Base-by-base conservation (phyloP, 2,113 vertebrate species). In the Poecile atricapillus region DNA sequence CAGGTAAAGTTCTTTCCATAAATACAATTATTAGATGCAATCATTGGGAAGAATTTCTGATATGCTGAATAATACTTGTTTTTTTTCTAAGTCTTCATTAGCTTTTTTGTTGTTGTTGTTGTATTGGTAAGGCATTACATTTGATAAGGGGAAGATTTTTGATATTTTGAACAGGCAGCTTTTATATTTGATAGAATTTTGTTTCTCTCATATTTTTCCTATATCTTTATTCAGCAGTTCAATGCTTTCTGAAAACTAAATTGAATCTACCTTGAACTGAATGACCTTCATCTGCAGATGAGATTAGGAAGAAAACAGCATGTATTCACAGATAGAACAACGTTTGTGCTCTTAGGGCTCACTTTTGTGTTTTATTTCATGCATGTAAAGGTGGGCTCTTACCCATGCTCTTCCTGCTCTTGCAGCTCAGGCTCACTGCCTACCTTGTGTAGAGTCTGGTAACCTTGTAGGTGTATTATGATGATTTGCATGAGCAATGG, bases 1-100 rank as follows among this genome's bases (percentile, higher is more conserved):
- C 98, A 99, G 99, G 99, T 99, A 99, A 99, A 93, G 44, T 75
- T 83, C 2, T 79, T 89, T 90, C 81, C 28, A 53, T 95, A 85
- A 93, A 86, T 94, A n/a, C 30, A 64, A 23, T 41, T 59, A 39
- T 47, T 43, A 74, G 24, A 35, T 83, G 41, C 9, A 65, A 3
- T 56, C 1, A 16, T 56, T 68, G 9, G 21, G 23, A 89, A 71
- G 28, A 52, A 50, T 83, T 78, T 90, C n/a, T 92, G 35, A 28
- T 83, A 43, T 5, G 16, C 18, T 68, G 41, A 81, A 49, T 69
- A 76, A n/a, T 74, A 31, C 14, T 83, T 80, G 23, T 58, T 93
- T 70, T 58, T 15, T 79, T 86, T 9, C 80, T 83, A 83, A 41
- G n/a, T 71, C 7, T 44, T 68, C 75, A 71, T 13, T 64, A 44